A percentile compares a stretch with the other conserved stretches of the same genome.
Evolutionary conservation across 2,113 vertebrate species (phyloP).

Genomic region (Megatriorchis doriae): DNA sequence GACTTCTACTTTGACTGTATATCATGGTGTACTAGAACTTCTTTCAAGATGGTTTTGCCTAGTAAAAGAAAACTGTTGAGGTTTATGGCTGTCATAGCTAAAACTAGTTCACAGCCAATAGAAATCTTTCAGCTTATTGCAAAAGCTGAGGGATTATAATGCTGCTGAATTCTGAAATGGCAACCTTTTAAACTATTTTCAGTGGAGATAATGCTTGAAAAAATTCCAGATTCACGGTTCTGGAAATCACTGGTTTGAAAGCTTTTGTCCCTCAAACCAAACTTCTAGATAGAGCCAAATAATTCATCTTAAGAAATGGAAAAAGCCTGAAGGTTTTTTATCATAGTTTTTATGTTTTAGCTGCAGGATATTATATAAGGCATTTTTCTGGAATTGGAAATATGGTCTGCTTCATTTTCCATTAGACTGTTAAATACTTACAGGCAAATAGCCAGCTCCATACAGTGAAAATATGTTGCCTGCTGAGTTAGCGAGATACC

Average conservation of each 20-base stretch:
- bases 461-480: neutral
- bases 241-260: neutral
- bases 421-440: neutral
- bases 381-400: neutral
- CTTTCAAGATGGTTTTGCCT: neutral
- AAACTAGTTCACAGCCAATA: neutral
- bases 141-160: neutral
- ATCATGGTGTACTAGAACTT: neutral
- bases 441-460: neutral
- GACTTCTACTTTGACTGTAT: neutral
- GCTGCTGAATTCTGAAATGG: neutral
- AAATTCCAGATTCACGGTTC: neutral
- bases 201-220: conserved; percentile 15
- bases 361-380: neutral
- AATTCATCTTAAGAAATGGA: neutral
- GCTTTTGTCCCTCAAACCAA: neutral
- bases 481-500: neutral
- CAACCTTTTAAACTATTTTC: neutral
- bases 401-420: neutral
- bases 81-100: neutral
- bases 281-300: neutral
- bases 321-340: neutral
- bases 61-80: neutral
- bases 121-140: neutral
- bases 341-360: neutral